A percentile compares a stretch with the other conserved stretches of the same genome.
Evolutionary conservation across 2,888 invertebrate genomes (phyloP).

Genomic region (Dioctria rufipes): DNA sequence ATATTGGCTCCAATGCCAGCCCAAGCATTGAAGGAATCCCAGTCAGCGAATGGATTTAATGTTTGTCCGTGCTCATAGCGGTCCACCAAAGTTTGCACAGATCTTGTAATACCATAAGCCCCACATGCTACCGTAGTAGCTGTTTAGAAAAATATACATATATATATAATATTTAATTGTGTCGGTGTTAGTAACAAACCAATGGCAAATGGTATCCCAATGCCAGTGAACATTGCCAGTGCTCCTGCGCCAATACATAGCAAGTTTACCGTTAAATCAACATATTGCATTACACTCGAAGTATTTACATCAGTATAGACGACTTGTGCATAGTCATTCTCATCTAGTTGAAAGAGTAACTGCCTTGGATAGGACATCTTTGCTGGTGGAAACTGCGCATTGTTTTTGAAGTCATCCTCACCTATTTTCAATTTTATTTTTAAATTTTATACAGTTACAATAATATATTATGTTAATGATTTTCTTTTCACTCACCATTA

Average conservation of each 20-base stretch:
- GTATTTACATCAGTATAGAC: not conserved
- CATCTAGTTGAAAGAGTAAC: not conserved
- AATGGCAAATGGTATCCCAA: slow-evolving; percentile 25
- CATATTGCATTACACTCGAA: not conserved
- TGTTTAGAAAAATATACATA: too few relatives aligned
- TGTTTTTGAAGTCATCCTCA: not conserved
- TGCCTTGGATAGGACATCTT: slow-evolving; percentile 12
- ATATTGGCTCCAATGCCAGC: too few relatives aligned
- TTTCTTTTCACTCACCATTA: not conserved
- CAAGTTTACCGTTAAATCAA: not conserved
- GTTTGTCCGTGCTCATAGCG: too few relatives aligned
- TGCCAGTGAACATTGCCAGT: slow-evolving; percentile 28
- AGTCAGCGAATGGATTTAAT: too few relatives aligned
- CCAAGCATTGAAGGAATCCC: too few relatives aligned
- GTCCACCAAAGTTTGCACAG: not conserved
- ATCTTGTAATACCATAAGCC: too few relatives aligned
- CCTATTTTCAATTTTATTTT: not conserved
- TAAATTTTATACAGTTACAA: too few relatives aligned
- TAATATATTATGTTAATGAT: too few relatives aligned
- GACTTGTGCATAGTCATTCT: not conserved
- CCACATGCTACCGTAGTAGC: too few relatives aligned
- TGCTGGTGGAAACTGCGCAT: slow-evolving; percentile 9
- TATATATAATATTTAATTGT: not conserved
- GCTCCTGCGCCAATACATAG: slow-evolving; percentile 17
- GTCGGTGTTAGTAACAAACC: not conserved